Conservation (phyloP, 2,797 vertebrate genomes). For the Neomorphus geoffroyi region DNA sequence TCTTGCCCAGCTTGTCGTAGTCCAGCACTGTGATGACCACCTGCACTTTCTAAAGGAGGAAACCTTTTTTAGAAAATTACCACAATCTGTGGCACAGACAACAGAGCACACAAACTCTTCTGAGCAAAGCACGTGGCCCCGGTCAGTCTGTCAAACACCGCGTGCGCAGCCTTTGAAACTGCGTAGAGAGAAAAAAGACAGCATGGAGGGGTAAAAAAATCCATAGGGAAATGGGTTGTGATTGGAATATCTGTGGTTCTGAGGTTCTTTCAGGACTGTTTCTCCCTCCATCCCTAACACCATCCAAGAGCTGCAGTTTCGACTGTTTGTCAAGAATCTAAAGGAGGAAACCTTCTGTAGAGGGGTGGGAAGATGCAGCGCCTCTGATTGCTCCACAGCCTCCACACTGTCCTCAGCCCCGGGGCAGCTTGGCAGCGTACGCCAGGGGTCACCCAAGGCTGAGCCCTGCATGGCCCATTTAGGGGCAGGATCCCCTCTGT, state of each 20-base stretch:
- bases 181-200: background rate
- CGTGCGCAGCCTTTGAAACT: background rate
- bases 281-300: background rate
- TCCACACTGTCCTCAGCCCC: background rate
- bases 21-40: slow-evolving; percentile 97
- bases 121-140: background rate
- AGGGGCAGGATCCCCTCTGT: background rate
- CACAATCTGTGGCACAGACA: too few relatives aligned
- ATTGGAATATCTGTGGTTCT: background rate
- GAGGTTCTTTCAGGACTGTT: slow-evolving; percentile 26
- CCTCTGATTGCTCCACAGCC: accelerated
- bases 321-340: slow-evolving; percentile 50
- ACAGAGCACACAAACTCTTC: too few relatives aligned
- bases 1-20: slow-evolving; percentile 98
- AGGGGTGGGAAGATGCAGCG: accelerated
- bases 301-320: slow-evolving; percentile 11
- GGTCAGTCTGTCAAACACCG: background rate
- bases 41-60: slow-evolving; percentile 87
- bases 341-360: too few relatives aligned
- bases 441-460: background rate
- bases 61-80: background rate
- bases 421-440: accelerated
- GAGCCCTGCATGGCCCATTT: accelerated
- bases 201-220: background rate
- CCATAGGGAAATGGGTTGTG: background rate